phyloP scores from a whole-genome alignment of 2,113 vertebrate genomes.

The Todiramphus chloris region DNA sequence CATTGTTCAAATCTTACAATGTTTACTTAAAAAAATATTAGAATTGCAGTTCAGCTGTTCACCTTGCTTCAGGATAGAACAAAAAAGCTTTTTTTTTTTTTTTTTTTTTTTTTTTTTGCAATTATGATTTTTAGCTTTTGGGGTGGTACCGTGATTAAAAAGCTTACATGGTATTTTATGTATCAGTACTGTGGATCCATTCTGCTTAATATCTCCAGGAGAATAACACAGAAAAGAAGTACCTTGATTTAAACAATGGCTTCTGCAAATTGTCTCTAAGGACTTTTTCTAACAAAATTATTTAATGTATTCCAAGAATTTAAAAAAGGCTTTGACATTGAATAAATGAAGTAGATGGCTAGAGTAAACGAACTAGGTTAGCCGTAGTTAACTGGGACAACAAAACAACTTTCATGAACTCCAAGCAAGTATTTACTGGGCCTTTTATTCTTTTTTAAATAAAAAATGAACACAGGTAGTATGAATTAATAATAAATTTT shows the following conservation, averaged over 20 bases:
- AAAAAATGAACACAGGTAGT: background rate
- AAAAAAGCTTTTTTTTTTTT: background rate
- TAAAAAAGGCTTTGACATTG: background rate
- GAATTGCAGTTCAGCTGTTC: background rate
- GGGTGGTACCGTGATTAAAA: background rate
- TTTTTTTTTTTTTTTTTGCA: background rate
- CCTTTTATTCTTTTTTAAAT: background rate
- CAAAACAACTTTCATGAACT: background rate
- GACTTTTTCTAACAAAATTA: background rate
- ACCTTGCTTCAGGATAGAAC: background rate
- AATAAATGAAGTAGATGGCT: background rate
- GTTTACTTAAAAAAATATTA: background rate
- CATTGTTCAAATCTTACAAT: background rate
- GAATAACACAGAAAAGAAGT: background rate
- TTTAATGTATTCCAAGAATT: background rate
- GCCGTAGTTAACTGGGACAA: background rate
- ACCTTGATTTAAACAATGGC: background rate
- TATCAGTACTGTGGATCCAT: background rate
- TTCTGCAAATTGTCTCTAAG: background rate
- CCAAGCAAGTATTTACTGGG: background rate
- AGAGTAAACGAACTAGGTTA: background rate
- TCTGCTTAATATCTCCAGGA: background rate
- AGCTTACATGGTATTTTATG: background rate
- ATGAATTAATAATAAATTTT: background rate
- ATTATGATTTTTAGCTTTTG: background rate